Evolutionary conservation across 2,888 invertebrate species (phyloP).

Genomic region (Stenotaenia linearis): DNA sequence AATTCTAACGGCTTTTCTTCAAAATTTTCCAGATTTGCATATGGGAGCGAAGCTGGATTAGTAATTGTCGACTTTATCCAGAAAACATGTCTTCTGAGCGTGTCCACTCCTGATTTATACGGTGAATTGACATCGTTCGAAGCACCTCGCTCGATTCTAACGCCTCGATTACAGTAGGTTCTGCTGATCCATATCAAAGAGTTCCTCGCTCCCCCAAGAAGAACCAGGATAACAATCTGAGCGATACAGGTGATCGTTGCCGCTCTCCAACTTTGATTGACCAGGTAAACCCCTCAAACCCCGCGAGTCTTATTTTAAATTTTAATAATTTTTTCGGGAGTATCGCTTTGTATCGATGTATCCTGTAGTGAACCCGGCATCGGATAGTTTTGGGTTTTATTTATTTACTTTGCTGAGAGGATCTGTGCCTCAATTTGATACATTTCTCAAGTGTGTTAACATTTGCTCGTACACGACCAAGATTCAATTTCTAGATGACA

Average conservation of each 20-base stretch:
- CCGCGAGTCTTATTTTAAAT: background rate
- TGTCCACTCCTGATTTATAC: constrained; percentile 86
- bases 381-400: background rate
- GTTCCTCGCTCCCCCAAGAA: constrained; percentile 69
- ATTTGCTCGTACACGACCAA: background rate
- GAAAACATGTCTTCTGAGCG: constrained; percentile 78
- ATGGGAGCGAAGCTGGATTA: constrained; percentile 93
- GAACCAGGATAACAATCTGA: constrained; percentile 40
- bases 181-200: constrained; percentile 78
- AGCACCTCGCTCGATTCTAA: too few relatives aligned
- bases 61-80: constrained; percentile 92
- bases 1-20: background rate
- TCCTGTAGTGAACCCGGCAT: background rate
- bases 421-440: background rate
- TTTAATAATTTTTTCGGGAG: background rate
- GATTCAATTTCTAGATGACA: background rate
- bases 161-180: constrained; percentile 43
- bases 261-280: constrained; percentile 68
- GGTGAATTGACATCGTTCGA: too few relatives aligned
- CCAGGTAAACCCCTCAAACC: constrained; percentile 58
- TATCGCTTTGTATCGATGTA: background rate
- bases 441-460: constrained; percentile 1
- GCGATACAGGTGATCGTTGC: constrained; percentile 40
- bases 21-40: constrained; percentile 71
- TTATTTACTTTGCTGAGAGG: background rate